Percentiles rank a stretch among this genome's conserved stretches.
These are phyloP conservation scores for Pundamilia nyererei DNA, from an alignment of 2,113 vertebrate genomes.

Conservation along the genomic window DNA sequence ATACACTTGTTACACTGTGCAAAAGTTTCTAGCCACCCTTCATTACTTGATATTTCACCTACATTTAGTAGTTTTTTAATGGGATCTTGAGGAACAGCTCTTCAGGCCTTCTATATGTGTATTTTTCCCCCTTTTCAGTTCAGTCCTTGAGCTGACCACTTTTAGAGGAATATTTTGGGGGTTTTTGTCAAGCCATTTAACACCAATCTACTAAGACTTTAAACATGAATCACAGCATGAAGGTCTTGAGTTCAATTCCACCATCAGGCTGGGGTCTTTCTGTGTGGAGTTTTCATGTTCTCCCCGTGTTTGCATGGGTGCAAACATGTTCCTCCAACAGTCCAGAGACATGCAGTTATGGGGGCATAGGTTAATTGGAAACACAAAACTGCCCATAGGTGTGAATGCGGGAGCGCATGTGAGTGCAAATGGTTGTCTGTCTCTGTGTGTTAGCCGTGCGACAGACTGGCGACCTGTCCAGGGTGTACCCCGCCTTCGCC, in stretches of 20 bases:
- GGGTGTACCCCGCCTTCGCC: rapidly evolving
- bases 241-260: neutral
- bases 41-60: neutral
- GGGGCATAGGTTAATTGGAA: neutral
- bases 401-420: rapidly evolving
- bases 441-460: rapidly evolving
- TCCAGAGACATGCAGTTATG: neutral
- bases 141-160: neutral
- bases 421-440: rapidly evolving
- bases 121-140: neutral
- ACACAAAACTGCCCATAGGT: neutral
- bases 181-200: neutral
- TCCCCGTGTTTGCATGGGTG: neutral
- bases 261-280: neutral
- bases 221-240: neutral
- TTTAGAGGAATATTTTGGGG: neutral
- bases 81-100: neutral
- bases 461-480: neutral
- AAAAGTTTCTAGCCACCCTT: neutral
- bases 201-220: neutral
- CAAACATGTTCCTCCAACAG: neutral
- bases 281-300: neutral
- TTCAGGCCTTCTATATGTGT: neutral
- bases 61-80: neutral
- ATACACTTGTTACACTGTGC: neutral